These are phyloP conservation scores for Cremastobaeus sp. DNA, from an alignment of 2,888 invertebrate species.

Conservation along the genomic window DNA sequence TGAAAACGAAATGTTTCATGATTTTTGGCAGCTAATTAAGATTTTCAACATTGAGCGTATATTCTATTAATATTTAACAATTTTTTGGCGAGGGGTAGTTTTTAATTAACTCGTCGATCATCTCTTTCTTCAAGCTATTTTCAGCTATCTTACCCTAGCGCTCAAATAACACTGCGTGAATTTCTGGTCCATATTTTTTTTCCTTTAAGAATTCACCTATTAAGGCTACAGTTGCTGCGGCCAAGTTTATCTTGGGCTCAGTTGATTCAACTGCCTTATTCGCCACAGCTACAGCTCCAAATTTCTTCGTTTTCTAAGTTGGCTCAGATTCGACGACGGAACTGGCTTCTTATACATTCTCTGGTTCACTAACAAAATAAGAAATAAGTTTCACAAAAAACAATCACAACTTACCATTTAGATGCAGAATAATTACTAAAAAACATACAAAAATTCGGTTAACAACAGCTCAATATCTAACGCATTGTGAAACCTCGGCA, in stretches of 20 bases:
- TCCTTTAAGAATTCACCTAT: neutral
- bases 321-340: neutral
- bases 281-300: neutral
- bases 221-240: neutral
- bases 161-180: constrained; percentile 1
- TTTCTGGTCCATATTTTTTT: constrained; percentile 1
- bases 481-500: too few species aligned
- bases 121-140: constrained; percentile 7
- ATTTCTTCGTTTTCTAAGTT: neutral
- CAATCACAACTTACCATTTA: too few species aligned
- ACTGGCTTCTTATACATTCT: neutral
- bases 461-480: too few species aligned
- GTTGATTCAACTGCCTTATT: neutral
- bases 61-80: constrained; percentile 2
- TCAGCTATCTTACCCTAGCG: neutral
- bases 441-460: too few species aligned
- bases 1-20: too few species aligned
- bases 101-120: neutral
- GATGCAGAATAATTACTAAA: too few species aligned
- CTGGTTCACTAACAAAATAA: too few species aligned
- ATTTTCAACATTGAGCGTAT: constrained; percentile 8
- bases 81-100: constrained; percentile 13
- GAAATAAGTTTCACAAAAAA: too few species aligned
- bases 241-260: neutral
- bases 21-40: too few species aligned